Evolutionary conservation across 64 coral and sea anemone genomes (phyloP).

Genomic region (Platygyra sinensis): DNA sequence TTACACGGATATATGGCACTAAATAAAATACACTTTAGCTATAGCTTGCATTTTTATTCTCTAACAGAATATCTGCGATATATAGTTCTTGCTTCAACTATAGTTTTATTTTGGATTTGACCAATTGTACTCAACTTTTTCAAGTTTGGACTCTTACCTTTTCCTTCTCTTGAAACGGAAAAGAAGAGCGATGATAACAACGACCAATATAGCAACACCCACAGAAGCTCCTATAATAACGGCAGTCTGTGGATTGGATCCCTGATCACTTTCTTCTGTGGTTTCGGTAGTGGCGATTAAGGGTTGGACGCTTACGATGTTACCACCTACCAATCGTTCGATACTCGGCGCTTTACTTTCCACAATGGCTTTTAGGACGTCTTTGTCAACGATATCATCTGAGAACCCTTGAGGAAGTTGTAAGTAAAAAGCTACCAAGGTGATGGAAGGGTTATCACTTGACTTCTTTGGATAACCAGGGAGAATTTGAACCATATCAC

Average conservation of each 20-base stretch:
- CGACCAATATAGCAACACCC: neutral
- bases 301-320: neutral
- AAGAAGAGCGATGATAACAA: neutral
- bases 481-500: constrained; percentile 17
- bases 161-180: neutral
- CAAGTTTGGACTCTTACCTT: too few relatives aligned
- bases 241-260: neutral
- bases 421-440: constrained; percentile 4
- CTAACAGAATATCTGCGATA: too few relatives aligned
- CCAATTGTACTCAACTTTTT: too few relatives aligned
- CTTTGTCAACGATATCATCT: neutral
- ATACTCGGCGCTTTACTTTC: neutral
- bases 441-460: neutral
- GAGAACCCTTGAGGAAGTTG: neutral
- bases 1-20: too few relatives aligned
- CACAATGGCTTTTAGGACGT: neutral
- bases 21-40: too few relatives aligned
- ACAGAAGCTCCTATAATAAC: neutral
- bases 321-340: neutral
- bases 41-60: too few relatives aligned
- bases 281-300: neutral
- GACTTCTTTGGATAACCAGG: constrained; percentile 23
- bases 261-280: neutral
- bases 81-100: neutral
- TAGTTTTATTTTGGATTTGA: too few relatives aligned